Conservation (phyloP, 2,797 vertebrate genomes). For the Rhabdophis nuchalis region DNA sequence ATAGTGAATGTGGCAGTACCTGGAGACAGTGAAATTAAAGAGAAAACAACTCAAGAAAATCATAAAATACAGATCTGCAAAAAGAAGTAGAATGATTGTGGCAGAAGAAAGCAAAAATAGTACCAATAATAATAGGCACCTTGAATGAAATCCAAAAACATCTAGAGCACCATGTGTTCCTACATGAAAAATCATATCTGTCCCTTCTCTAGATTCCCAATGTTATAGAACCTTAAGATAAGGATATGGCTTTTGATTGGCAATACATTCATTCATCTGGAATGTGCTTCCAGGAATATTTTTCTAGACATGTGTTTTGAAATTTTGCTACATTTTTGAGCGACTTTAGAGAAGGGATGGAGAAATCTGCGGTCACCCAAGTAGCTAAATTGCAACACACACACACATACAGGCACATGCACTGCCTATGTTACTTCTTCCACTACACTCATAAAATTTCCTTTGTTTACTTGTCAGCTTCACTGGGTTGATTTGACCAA, state of each 20-base stretch:
- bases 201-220: background rate
- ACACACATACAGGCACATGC: too few species aligned
- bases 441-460: background rate
- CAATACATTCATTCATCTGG: background rate
- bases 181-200: background rate
- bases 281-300: background rate
- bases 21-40: background rate
- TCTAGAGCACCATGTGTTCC: background rate
- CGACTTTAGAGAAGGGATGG: background rate
- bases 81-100: background rate
- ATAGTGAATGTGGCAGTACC: background rate
- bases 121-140: background rate
- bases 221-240: background rate
- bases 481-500: background rate
- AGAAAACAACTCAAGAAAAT: background rate
- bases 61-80: background rate
- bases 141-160: background rate
- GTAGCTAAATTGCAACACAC: background rate
- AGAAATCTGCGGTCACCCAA: background rate
- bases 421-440: background rate
- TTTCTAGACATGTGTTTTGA: background rate
- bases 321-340: background rate
- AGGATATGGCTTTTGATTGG: background rate
- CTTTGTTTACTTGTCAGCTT: background rate
- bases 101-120: background rate